Evolutionary conservation across 1,140 invertebrate species (phyloP), one percentile per base, ranked within the genome.

Genomic region (Calycopis cecrops): DNA sequence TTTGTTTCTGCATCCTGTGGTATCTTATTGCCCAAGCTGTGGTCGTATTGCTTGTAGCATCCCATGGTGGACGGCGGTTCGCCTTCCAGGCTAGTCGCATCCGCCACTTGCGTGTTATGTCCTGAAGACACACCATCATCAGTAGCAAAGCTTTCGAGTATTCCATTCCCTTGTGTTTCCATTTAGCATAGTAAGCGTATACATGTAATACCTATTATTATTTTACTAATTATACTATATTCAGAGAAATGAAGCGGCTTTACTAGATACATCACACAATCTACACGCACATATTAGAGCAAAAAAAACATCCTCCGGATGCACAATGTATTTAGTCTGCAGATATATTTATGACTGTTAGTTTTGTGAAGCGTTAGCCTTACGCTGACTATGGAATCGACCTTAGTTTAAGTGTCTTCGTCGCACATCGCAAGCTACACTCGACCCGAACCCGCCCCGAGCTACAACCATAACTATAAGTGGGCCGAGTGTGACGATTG

Each of bases 31-130:
- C 75, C 89, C 81, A 79, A 91, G 86, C 90, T 90, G 84, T 95
- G 93, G 64, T 96, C 95, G 82, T 94, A 95, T 77, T 95, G 95
- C 78, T 92, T 92, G 86, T 94, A 96, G 85, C 95, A 96, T 50
- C 95, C 95, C 14, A 93, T 91, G 48, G 92, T 92, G 61, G 92
- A 91, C 62, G 92, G 91, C 33, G 90, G 89, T 65, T 96, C 95
- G 51, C 94, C 95, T 70, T 94, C 94, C 52, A 95, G 91, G 79
- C 94, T 96, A 89, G 93, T 95, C 58, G 93, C 94, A 79, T 97
- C 96, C 64, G 91, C 21, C 21, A 28, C 93, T 84, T 95, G 94
- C 69, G 96, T 91, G 90, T 96, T 96, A 91, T 96, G 95, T 91
- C 95, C 95, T 95, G 90, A 87, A 89, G 88, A 79, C 81, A 87